Base-by-base conservation (phyloP, 1,140 invertebrate species). In the Hyles vespertilio region DNA sequence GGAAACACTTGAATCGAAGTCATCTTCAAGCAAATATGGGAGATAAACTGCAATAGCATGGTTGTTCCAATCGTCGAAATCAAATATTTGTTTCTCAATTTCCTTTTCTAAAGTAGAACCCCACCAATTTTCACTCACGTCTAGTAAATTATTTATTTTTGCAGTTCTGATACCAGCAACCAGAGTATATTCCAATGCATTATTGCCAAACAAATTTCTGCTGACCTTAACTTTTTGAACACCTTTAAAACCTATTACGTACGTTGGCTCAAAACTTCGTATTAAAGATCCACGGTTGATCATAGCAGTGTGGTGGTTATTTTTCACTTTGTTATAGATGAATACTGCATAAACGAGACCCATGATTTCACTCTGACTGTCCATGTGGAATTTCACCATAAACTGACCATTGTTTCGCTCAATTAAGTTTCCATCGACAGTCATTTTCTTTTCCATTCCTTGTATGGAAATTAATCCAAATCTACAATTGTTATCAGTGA, bases 11-110 rank as follows among this genome's bases (percentile, higher is more conserved):
- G 93, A 92, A 63, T 95, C 93, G 69, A 96, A 93, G 51, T 91
- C 90, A 70, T 96, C 92, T 77, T 93, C 93, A 45, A 93, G 91
- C 45, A 99, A 91, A 84, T 94, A 99, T 0, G 98, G 98, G 59
- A 93, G 91, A 84, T 95, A 99, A 12, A 94, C 91, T 0, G 97
- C 98, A 44, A 98, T 93, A 0, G 98, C 97, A 83, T 98, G 98
- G 87, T 97, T 97, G 80, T 99, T 99, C 98, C 98, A 99, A 79
- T 99, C 98, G 84, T 99, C 98, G 90, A 99, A 99, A 90, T 99
- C 99, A 84, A 99, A 99, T 69, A 99, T 98, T 77, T 94, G 92
- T 51, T 93, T 91, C 63, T 93, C 91, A 34, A 99, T 99, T 40
- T 91, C 86, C 5, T 79, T 80, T 46, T 94, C 91, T 56, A 95